Evolutionary conservation across 2,888 invertebrate genomes (phyloP).

Genomic region (Gandaritis pyraliata): DNA sequence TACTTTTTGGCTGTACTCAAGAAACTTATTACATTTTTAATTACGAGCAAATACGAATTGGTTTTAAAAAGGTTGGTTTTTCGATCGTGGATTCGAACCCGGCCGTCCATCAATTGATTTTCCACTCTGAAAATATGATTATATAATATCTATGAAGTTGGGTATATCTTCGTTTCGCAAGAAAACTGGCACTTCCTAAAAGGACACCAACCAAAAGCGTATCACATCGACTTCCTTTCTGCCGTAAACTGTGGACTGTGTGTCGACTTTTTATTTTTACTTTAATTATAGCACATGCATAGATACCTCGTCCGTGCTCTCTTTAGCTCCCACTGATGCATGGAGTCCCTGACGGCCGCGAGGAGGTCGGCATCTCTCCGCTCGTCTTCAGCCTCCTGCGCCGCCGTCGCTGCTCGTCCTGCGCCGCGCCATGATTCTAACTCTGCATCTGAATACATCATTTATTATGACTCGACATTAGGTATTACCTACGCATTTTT

Average conservation of each 20-base stretch:
- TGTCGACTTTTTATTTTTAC: too few species aligned
- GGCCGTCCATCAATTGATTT: background rate
- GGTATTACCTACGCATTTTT: too few species aligned
- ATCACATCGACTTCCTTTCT: too few species aligned
- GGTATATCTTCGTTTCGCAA: too few species aligned
- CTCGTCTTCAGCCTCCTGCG: slow-evolving; percentile 90
- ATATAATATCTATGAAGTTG: too few species aligned
- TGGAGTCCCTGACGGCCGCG: slow-evolving; percentile 88
- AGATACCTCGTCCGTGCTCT: slow-evolving; percentile 80
- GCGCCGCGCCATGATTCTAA: slow-evolving; percentile 75
- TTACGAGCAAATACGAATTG: background rate
- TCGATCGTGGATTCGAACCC: too few species aligned
- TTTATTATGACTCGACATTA: too few species aligned
- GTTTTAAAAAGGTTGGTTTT: background rate
- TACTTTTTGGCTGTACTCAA: slow-evolving; percentile 37
- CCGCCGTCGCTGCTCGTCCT: slow-evolving; percentile 80
- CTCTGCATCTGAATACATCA: slow-evolving; percentile 67
- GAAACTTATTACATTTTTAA: slow-evolving; percentile 8
- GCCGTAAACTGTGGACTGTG: too few species aligned
- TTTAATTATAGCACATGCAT: background rate
- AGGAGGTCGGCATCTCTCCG: slow-evolving; percentile 88
- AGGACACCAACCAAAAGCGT: too few species aligned
- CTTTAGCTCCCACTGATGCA: slow-evolving; percentile 88
- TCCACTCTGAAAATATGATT: too few species aligned
- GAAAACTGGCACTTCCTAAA: too few species aligned